These are phyloP conservation scores for Melanotaenia duboulayi DNA, from an alignment of 2,113 vertebrate species.

Conservation along the genomic window DNA sequence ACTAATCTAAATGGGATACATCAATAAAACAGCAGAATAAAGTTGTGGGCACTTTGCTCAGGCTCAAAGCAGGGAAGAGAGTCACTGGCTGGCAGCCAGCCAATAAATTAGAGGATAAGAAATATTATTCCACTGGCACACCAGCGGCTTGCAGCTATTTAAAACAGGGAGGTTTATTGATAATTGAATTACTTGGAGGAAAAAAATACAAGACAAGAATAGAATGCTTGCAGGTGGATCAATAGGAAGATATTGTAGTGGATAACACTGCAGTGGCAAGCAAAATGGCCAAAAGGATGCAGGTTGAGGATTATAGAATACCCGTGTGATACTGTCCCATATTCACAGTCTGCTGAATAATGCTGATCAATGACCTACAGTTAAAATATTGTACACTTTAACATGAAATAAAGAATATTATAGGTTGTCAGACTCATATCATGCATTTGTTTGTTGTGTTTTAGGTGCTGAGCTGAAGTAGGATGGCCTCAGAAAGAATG, in stretches of 20 bases:
- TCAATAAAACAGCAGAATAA: conserved; percentile 86
- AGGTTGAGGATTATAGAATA: conserved; percentile 1
- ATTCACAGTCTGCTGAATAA: conserved; percentile 9
- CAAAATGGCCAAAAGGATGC: conserved; percentile 27
- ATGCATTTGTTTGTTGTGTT: conserved; percentile 12
- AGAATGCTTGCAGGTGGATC: conserved; percentile 75
- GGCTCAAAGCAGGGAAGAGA: conserved; percentile 72
- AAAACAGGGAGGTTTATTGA: conserved; percentile 78
- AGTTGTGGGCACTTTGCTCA: conserved; percentile 83
- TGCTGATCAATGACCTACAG: not conserved
- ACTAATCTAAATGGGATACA: conserved; percentile 86
- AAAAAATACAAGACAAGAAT: conserved; percentile 72
- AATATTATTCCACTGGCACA: conserved; percentile 80
- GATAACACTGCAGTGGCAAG: conserved; percentile 49
- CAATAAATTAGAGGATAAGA: conserved; percentile 82
- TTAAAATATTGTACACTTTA: not conserved
- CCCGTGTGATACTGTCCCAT: conserved; percentile 7
- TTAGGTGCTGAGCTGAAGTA: conserved; percentile 72
- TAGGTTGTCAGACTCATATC: no score
- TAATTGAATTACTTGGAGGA: conserved; percentile 78
- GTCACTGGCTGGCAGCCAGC: conserved; percentile 78
- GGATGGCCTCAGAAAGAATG: conserved; percentile 80
- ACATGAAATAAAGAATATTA: not conserved
- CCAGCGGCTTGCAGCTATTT: conserved; percentile 72
- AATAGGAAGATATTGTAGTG: conserved; percentile 65